Evolutionary conservation across 2,797 vertebrate species (phyloP).

Genomic region (Phalanger gymnotis): DNA sequence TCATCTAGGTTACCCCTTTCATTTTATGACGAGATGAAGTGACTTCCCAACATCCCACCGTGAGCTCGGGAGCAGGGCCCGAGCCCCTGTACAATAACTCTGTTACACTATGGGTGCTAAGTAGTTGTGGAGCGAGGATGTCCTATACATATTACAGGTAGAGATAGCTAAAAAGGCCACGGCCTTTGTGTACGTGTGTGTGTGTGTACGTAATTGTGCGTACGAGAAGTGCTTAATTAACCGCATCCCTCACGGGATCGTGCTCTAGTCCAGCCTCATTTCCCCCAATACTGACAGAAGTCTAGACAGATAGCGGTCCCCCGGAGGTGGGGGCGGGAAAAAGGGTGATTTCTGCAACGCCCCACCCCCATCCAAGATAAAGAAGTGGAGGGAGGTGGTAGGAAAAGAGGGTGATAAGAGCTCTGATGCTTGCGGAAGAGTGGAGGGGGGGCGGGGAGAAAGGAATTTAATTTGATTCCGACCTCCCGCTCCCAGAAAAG

Average conservation of each 20-base stretch:
- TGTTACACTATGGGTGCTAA: not conserved
- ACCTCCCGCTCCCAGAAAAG: conserved; percentile 44
- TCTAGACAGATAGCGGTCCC: conserved; percentile 9
- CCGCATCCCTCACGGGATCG: not conserved
- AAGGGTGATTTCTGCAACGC: not conserved
- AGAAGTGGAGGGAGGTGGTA: conserved; percentile 5
- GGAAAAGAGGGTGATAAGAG: conserved; percentile 37
- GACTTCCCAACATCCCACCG: not conserved
- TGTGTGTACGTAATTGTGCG: not conserved
- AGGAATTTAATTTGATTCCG: conserved; percentile 54
- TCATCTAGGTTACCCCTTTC: not conserved
- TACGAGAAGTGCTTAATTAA: conserved; percentile 29
- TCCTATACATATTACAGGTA: not conserved
- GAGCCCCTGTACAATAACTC: not conserved
- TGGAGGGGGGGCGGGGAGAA: conserved; percentile 37
- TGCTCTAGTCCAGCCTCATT: not conserved
- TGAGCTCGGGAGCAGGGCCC: not conserved
- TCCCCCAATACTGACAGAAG: not conserved
- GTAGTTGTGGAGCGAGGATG: not conserved
- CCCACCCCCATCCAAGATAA: not conserved
- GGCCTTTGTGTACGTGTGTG: not conserved
- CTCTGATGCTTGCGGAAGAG: not conserved
- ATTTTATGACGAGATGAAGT: not conserved
- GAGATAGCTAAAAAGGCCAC: not conserved
- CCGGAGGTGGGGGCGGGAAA: not conserved